Evolutionary conservation across 2,797 vertebrate genomes (phyloP), one percentile per base, ranked within the genome.

Genomic region (Gobionotothen gibberifrons): DNA sequence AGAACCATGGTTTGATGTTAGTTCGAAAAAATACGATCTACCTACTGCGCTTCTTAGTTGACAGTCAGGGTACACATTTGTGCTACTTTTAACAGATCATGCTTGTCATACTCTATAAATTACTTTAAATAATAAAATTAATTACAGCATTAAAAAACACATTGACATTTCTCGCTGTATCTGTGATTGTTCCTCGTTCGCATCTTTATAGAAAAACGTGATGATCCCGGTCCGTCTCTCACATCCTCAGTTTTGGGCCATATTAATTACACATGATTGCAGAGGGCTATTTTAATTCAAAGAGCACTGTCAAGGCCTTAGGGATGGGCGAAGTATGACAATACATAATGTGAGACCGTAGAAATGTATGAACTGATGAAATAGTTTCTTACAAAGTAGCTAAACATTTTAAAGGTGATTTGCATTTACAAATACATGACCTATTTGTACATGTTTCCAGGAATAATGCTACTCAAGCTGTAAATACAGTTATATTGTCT

Each of bases 121-220:
- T 94, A 95, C 87, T 91, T 92, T 94, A 94, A 94, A 95, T 95
- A 93, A 92, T 90, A 93, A 85, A 84, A 92, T 91, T 89, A 94
- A 91, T 93, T 92, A 94, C 93, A 94, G 86, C 89, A 89, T 92
- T 90, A 89, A 83, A 36, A 87, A 89, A 90, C 58, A 85, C 87
- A 93, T 92, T 84, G 90, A 93, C 90, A 93, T 58, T 59, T 83
- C 76, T 82, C 13, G 56, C 65, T 53, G 32, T 43, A 63, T 77
- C 61, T 74, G 52, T 80, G 93, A 94, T 93, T 94, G 93, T 93
- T 90, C 82, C 74, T 79, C 77, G 43, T 81, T 74, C 63, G 52
- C 55, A 54, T 74, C 63, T 48, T 29, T 47, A 70, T 7, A 58
- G 52, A 81, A 83, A 36, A 84, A 78, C 43, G 21, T 66, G n/a